Base-by-base conservation (phyloP, 2,797 vertebrate species). In the Gorsachius magnificus region DNA sequence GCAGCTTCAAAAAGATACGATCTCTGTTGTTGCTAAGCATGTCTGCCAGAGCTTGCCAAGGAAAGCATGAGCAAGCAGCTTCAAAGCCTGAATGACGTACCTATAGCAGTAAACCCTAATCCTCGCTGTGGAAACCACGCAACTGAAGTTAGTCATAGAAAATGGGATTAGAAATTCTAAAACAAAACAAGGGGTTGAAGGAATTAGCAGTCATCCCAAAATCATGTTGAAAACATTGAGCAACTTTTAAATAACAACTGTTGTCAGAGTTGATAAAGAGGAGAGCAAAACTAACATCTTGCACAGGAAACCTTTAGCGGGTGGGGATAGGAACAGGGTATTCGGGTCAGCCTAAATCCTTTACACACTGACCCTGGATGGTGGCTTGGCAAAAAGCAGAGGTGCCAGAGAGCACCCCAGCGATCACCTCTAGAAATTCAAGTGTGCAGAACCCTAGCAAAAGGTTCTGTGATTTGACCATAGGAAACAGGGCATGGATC, bases 61-160 rank as follows among this genome's bases (percentile, higher is more conserved):
- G 92, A 93, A 96, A 97, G 87, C 92, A 92, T 86, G 72, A 96
- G 90, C 94, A 93, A 94, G 87, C 93, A 91, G 89, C 96, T 96
- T 97, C 96, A 96, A 96, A 97, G 90, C 92, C 87, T 78, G 75
- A 81, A 85, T 96, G 92, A 96, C 82, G 76, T 85, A 94, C 90
- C 90, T 89, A 93, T 4, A 72, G 89, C 94, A 92, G 92, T 71
- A 94, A 96, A 91, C 79, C 54, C 57, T 87, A 93, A 97, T 92
- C 95, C 88, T 86, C 20, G 2, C 38, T 70, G 85, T 56, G 83
- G 91, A 95, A 94, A 96, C 31, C 69, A 79, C 15, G 29, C 84
- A 96, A 86, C 58, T 79, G 69, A 89, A 92, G 16, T 96, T 93
- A 94, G 90, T 96, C 94, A 96, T 41, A 92, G 54, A 93, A 89